phyloP scores from a whole-genome alignment of 2,113 vertebrate species.

The Amphiprion percula region DNA sequence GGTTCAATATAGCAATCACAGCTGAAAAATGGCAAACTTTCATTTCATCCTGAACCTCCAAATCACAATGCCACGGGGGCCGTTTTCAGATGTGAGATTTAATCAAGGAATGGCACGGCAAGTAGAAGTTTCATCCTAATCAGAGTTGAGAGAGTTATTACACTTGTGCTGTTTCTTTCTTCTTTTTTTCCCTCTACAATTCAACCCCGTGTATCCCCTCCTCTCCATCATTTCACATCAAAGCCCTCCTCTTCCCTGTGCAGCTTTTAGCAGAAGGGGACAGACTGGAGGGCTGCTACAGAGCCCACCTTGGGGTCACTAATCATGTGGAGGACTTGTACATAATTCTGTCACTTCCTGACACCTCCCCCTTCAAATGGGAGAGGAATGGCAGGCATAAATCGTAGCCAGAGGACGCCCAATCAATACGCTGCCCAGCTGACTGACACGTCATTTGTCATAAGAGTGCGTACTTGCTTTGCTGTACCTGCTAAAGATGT shows the following conservation, averaged over 20 bases:
- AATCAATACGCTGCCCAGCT: slow-evolving; percentile 78
- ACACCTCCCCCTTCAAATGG: slow-evolving; percentile 79
- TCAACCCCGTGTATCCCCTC: slow-evolving; percentile 25
- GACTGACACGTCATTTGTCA: slow-evolving; percentile 78
- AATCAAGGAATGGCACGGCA: slow-evolving; percentile 77
- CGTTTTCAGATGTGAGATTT: slow-evolving; percentile 68
- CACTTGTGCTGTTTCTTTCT: slow-evolving; percentile 42
- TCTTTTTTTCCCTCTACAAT: neutral
- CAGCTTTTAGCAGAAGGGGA: slow-evolving; percentile 37
- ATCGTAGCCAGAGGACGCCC: slow-evolving; percentile 72
- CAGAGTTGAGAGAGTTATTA: slow-evolving; percentile 75
- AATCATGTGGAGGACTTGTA: slow-evolving; percentile 79
- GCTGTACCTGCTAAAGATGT: slow-evolving; percentile 53
- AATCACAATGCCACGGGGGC: slow-evolving; percentile 50
- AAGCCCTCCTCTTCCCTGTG: slow-evolving; percentile 28
- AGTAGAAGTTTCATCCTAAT: slow-evolving; percentile 72
- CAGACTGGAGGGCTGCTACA: slow-evolving; percentile 51
- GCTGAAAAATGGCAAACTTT: slow-evolving; percentile 75
- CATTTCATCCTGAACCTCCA: slow-evolving; percentile 58
- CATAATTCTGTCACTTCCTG: slow-evolving; percentile 82
- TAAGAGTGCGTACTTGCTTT: slow-evolving; percentile 39
- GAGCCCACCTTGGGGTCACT: slow-evolving; percentile 72
- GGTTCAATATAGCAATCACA: slow-evolving; percentile 72
- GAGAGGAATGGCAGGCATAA: slow-evolving; percentile 80
- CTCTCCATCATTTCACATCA: slow-evolving; percentile 53